Evolutionary conservation across 1,140 invertebrate genomes (phyloP).

Genomic region (Druon quercuslanigerum): DNA sequence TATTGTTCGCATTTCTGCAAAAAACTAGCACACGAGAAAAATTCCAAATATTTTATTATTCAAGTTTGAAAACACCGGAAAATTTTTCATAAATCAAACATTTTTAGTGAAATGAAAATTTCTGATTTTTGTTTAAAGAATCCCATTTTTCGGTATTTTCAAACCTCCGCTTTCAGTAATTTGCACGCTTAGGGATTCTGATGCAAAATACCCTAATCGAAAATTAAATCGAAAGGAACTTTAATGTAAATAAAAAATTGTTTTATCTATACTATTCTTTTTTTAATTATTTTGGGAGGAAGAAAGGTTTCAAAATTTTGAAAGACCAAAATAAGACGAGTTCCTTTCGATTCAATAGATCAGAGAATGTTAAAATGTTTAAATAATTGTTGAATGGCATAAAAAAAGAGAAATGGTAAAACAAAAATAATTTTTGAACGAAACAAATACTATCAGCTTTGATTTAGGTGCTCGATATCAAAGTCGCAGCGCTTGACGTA

Average conservation of each 20-base stretch:
- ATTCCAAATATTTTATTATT: too few relatives aligned
- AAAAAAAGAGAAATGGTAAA: not conserved
- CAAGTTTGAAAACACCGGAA: constrained; percentile 15
- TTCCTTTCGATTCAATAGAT: not conserved
- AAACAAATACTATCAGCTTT: constrained; percentile 40
- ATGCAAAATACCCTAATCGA: not conserved
- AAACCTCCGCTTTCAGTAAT: not conserved
- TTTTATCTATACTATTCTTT: not conserved
- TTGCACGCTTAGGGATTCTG: constrained; percentile 1
- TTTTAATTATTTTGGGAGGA: not conserved
- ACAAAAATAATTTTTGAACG: constrained; percentile 32
- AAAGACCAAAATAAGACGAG: not conserved
- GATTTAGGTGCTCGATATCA: constrained; percentile 32
- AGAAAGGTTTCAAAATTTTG: not conserved
- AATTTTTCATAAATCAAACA: not conserved
- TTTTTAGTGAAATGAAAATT: too few relatives aligned
- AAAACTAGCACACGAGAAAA: not conserved
- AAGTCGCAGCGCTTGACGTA: not conserved
- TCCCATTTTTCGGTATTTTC: not conserved
- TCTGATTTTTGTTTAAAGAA: too few relatives aligned
- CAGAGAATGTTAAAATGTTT: not conserved
- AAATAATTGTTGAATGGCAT: not conserved
- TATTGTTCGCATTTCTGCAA: not conserved
- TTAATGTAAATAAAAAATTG: not conserved
- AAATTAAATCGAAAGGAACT: constrained; percentile 10